Percentiles rank a stretch among this genome's conserved stretches.
Evolutionary conservation across 2,888 invertebrate species (phyloP).

Genomic region (Heliconius cydno): DNA sequence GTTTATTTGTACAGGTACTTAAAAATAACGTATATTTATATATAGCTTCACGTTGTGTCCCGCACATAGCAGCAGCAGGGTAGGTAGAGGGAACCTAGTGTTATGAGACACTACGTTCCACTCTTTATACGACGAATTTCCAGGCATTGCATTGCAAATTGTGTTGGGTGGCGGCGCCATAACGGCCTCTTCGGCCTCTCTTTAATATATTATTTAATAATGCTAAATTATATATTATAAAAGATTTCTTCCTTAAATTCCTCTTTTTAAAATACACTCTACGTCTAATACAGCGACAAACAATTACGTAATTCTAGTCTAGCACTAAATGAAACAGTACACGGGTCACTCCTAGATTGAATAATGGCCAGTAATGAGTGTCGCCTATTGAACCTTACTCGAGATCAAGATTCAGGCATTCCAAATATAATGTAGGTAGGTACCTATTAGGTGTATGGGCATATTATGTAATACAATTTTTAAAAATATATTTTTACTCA

Average conservation of each 20-base stretch:
- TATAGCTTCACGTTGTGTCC: background rate
- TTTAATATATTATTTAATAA: too few relatives aligned
- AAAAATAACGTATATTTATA: background rate
- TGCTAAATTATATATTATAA: too few relatives aligned
- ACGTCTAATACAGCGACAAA: background rate
- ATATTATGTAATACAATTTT: background rate
- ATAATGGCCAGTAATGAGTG: constrained; percentile 33
- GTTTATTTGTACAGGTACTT: background rate
- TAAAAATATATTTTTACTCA: too few relatives aligned
- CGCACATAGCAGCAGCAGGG: too few relatives aligned
- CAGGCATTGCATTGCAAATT: too few relatives aligned
- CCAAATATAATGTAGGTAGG: background rate
- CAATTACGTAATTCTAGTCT: constrained; percentile 25
- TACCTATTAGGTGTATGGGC: background rate
- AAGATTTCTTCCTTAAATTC: background rate
- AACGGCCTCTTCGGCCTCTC: too few relatives aligned
- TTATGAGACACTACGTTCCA: too few relatives aligned
- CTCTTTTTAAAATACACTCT: background rate
- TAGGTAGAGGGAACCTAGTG: too few relatives aligned
- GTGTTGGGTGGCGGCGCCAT: too few relatives aligned
- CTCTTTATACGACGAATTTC: too few relatives aligned
- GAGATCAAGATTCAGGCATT: constrained; percentile 25
- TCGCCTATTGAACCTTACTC: constrained; percentile 31
- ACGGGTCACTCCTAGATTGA: constrained; percentile 31
- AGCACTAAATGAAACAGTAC: constrained; percentile 25